These are phyloP conservation scores for Hirtodrosophila cameraria DNA, from an alignment of 2,888 invertebrate species.

Conservation along the genomic window DNA sequence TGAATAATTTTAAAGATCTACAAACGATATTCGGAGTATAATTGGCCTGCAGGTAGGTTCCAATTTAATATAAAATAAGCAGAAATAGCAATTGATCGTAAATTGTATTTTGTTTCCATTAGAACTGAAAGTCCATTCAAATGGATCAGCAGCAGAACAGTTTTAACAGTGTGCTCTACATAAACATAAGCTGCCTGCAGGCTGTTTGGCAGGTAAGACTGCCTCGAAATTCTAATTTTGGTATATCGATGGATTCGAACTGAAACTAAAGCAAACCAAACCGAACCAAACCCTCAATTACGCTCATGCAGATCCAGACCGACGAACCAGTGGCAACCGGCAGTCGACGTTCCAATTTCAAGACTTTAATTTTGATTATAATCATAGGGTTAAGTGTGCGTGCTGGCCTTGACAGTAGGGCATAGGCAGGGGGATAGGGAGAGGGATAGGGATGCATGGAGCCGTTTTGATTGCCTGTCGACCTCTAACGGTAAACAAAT, in stretches of 20 bases:
- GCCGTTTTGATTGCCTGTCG: constrained; percentile 69
- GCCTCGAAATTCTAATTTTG: constrained; percentile 42
- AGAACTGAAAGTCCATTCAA: constrained; percentile 10
- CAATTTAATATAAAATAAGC: constrained; percentile 9
- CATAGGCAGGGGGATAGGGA: constrained; percentile 21
- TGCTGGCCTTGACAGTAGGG: constrained; percentile 71
- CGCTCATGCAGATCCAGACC: constrained; percentile 59
- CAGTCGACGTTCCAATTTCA: constrained; percentile 33
- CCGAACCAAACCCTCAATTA: constrained; percentile 49
- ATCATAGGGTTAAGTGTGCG: constrained; percentile 62
- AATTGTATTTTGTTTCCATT: constrained; percentile 33
- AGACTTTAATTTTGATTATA: constrained; percentile 62
- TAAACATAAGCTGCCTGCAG: constrained; percentile 40
- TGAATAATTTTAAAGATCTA: constrained; percentile 48
- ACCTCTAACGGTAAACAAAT: constrained; percentile 66
- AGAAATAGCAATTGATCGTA: constrained; percentile 49
- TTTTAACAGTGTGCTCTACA: constrained; percentile 17
- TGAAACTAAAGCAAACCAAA: no score
- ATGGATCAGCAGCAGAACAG: background rate
- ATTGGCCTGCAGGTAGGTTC: constrained; percentile 27
- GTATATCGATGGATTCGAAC: constrained; percentile 38
- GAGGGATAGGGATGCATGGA: constrained; percentile 11
- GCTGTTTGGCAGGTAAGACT: constrained; percentile 19
- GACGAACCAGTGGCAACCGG: constrained; percentile 11
- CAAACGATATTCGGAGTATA: constrained; percentile 11